Evolutionary conservation across 2,888 invertebrate species (phyloP).

Genomic region (Yponomeuta plumbellus): DNA sequence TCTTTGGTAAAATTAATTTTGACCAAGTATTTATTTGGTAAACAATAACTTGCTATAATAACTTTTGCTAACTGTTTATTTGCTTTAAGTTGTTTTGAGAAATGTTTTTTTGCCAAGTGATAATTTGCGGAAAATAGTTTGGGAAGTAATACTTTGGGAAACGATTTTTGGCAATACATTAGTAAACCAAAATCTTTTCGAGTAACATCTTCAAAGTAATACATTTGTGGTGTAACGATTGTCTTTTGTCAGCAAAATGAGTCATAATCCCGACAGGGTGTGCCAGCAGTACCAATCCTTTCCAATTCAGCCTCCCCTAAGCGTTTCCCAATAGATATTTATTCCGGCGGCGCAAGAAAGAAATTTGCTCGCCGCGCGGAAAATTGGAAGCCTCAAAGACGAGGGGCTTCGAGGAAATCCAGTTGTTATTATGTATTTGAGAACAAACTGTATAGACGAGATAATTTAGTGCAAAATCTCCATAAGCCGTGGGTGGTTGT

Average conservation of each 20-base stretch:
- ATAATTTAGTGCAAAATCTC: constrained; percentile 33
- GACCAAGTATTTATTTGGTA: too few species aligned
- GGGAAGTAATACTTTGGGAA: too few species aligned
- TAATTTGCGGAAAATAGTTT: too few species aligned
- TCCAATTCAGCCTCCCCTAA: neutral
- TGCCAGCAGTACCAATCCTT: neutral
- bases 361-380: neutral
- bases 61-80: too few species aligned
- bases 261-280: neutral
- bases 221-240: too few species aligned
- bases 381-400: constrained; percentile 4
- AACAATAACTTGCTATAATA: too few species aligned
- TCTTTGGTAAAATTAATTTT: too few species aligned
- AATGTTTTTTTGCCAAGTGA: too few species aligned
- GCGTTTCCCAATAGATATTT: neutral
- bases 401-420: constrained; percentile 8
- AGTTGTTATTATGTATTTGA: constrained; percentile 9
- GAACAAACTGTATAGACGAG: constrained; percentile 26
- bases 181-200: too few species aligned
- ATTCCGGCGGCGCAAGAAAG: neutral
- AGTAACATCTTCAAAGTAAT: too few species aligned
- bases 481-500: constrained; percentile 27
- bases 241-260: neutral
- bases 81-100: too few species aligned
- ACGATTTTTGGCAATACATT: too few species aligned